These are phyloP conservation scores for Abscondita cerata DNA, from an alignment of 2,888 invertebrate genomes.

Conservation along the genomic window DNA sequence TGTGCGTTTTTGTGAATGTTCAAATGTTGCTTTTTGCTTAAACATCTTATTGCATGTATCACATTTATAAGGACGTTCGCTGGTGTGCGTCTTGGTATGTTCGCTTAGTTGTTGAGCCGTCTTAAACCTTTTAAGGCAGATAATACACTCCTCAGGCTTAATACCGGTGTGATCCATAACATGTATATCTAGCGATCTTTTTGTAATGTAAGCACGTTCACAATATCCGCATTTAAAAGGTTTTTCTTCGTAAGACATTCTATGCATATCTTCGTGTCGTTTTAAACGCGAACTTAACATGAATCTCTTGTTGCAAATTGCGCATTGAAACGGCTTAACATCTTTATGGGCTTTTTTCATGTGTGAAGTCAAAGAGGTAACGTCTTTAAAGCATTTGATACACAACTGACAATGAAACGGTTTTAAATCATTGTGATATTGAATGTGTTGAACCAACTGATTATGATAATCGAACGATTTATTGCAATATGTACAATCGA, in stretches of 20 bases:
- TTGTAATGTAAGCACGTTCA: slow-evolving; percentile 2
- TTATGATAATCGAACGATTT: not conserved
- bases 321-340: slow-evolving; percentile 8
- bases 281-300: not conserved
- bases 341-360: slow-evolving; percentile 4
- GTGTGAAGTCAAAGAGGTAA: not conserved
- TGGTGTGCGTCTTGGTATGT: slow-evolving; percentile 17
- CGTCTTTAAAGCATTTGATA: slow-evolving; percentile 12
- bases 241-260: not conserved
- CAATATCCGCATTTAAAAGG: slow-evolving; percentile 12
- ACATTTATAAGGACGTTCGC: slow-evolving; percentile 15
- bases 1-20: slow-evolving; percentile 12
- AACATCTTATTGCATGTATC: slow-evolving; percentile 1
- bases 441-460: slow-evolving; percentile 4
- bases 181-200: slow-evolving; percentile 4
- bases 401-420: slow-evolving; percentile 11
- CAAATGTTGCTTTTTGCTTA: slow-evolving; percentile 6
- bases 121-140: slow-evolving; percentile 10
- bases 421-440: slow-evolving; percentile 3
- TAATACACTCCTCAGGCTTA: slow-evolving; percentile 14
- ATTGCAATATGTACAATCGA: not conserved
- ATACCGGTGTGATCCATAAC: slow-evolving; percentile 8
- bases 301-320: slow-evolving; percentile 5
- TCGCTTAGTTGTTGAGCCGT: not conserved
- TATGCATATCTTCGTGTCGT: slow-evolving; percentile 9